These are phyloP conservation scores for Acholoe squamosa DNA, from an alignment of 2,888 invertebrate genomes.

Conservation along the genomic window DNA sequence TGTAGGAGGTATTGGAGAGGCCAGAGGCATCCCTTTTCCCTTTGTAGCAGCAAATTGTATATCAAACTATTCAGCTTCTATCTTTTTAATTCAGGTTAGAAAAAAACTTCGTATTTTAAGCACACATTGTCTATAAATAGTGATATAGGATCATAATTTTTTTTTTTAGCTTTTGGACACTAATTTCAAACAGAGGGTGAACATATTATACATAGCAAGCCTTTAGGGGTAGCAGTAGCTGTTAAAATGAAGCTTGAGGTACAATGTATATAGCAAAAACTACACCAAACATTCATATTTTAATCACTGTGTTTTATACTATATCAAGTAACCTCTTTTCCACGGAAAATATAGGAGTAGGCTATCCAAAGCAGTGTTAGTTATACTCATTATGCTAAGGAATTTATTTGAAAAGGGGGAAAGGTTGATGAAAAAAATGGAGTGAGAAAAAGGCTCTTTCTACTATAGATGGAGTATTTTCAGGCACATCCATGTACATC, in stretches of 20 bases:
- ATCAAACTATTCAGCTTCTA: too few relatives aligned
- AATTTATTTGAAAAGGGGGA: background rate
- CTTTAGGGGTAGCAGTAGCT: too few relatives aligned
- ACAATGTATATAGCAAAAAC: background rate
- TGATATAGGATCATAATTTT: too few relatives aligned
- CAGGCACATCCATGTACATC: slow-evolving; percentile 49
- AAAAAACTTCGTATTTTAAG: too few relatives aligned
- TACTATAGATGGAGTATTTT: slow-evolving; percentile 53
- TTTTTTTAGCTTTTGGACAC: too few relatives aligned
- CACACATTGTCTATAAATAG: too few relatives aligned
- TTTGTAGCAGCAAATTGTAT: too few relatives aligned
- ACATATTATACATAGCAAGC: too few relatives aligned
- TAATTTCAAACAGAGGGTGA: too few relatives aligned
- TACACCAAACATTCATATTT: background rate
- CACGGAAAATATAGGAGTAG: background rate
- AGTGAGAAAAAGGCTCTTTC: slow-evolving; percentile 39
- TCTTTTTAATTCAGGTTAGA: too few relatives aligned
- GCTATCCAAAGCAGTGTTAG: background rate
- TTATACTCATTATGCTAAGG: background rate
- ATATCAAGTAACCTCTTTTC: background rate
- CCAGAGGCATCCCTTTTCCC: too few relatives aligned
- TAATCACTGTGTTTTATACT: background rate
- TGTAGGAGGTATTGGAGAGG: too few relatives aligned
- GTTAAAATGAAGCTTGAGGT: background rate
- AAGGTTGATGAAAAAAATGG: background rate